These are phyloP conservation scores for Coregonus ussuriensis DNA, from an alignment of 2,797 vertebrate species.

Conservation along the genomic window DNA sequence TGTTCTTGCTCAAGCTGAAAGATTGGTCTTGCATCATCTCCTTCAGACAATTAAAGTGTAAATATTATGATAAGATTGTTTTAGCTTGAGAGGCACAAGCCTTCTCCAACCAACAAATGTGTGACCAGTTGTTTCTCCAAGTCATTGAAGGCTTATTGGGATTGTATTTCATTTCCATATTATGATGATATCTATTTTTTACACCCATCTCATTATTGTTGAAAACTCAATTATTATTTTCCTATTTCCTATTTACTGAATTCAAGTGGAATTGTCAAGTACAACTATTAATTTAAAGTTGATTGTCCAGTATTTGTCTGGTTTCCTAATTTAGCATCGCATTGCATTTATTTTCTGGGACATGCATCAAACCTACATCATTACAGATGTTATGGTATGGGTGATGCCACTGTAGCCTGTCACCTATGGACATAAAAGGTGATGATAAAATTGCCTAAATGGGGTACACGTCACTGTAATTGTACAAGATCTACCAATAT, in stretches of 20 bases:
- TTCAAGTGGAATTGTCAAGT: too few species aligned
- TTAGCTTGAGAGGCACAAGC: not conserved
- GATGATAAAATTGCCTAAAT: slow-evolving; percentile 52
- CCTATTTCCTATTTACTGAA: too few species aligned
- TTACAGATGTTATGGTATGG: not conserved
- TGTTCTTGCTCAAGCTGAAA: slow-evolving; percentile 44
- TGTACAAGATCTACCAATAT: not conserved
- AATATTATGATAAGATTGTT: not conserved
- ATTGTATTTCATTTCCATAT: not conserved
- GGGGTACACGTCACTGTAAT: not conserved
- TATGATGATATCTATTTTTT: not conserved
- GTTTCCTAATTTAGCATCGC: not conserved
- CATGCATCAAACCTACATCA: not conserved
- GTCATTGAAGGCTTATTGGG: not conserved
- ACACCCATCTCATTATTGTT: not conserved
- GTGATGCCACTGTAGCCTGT: not conserved
- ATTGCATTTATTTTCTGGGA: not conserved
- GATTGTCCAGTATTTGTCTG: not conserved
- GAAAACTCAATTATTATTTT: not conserved
- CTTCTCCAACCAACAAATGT: not conserved
- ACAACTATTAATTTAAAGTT: not conserved
- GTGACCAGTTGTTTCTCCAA: not conserved
- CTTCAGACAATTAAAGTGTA: not conserved
- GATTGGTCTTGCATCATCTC: not conserved
- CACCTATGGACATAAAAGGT: slow-evolving; percentile 47